Evolutionary conservation across 2,113 vertebrate genomes (phyloP), one percentile per base, ranked within the genome.

Genomic region (Ammodramus savannarum): DNA sequence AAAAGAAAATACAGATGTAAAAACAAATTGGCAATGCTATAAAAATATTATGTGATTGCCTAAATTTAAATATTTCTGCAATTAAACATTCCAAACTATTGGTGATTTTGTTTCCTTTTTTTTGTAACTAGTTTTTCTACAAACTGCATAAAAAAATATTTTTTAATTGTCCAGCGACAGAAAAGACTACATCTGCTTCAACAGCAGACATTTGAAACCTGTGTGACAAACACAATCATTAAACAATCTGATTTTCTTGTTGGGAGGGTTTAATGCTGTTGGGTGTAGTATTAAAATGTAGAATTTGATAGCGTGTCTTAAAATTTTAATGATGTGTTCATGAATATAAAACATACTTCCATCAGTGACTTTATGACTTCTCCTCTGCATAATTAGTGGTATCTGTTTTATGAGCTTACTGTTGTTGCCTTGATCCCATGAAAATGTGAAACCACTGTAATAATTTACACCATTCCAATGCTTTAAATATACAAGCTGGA

Each of bases 321-420:
- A 98, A 98, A 97, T 97, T 98, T 98, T 98, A 98, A 98, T 98
- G 98, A 98, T 96, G 98, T 98, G 98, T 98, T 97, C 98, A 98
- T 97, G 97, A 98, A 98, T 98, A 98, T 97, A 98, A 98, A 98
- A 97, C 98, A 98, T 98, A 96, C 97, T 97, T 97, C 97, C 97
- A 97, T 97, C 82, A 96, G 97, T 93, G 94, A 97, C 96, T 98
- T 98, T 98, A 98, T 98, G 98, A 96, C 98, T 98, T 98, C 97
- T 98, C 95, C 96, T 98, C 98, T 98, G 97, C 97, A 98, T 98
- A 98, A 98, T 98, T 98, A 98, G 98, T 98, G 97, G 97, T 98
- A 98, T 98, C 98, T 98, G 97, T 98, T 98, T 98, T 98, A 98
- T 98, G 98, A 98, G 98, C 97, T 98, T 98, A 98, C 97, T 98